phyloP scores from a whole-genome alignment of 2,888 invertebrate genomes.

The Microplitis manilae region DNA sequence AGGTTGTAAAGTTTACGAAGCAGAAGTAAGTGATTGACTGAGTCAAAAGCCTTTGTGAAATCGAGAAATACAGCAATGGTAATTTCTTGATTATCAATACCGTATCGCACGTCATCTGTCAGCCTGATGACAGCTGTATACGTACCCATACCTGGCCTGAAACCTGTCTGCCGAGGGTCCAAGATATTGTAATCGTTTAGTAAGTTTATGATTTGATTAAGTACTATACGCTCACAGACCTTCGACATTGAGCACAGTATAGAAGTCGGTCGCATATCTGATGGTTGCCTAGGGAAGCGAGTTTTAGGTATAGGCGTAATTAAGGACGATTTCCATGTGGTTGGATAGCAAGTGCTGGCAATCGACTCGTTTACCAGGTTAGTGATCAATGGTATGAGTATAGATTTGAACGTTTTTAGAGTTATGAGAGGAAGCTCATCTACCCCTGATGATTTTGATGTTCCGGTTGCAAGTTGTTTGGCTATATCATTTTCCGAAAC shows the following conservation, averaged over 20 bases:
- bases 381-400: too few relatives aligned
- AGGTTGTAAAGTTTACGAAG: too few relatives aligned
- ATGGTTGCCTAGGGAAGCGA: not conserved
- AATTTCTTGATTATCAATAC: too few relatives aligned
- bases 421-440: too few relatives aligned
- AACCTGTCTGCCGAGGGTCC: constrained; percentile 20
- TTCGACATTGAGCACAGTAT: not conserved
- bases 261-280: not conserved
- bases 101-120: constrained; percentile 19
- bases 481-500: too few relatives aligned
- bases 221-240: not conserved
- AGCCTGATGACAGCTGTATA: constrained; percentile 27
- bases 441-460: too few relatives aligned
- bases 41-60: too few relatives aligned
- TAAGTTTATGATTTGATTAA: not conserved
- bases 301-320: not conserved
- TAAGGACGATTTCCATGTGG: not conserved
- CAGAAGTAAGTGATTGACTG: too few relatives aligned
- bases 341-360: not conserved
- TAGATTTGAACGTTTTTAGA: too few relatives aligned
- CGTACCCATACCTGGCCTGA: constrained; percentile 25
- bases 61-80: too few relatives aligned
- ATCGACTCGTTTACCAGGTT: not conserved
- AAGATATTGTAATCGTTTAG: not conserved
- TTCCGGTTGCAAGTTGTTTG: too few relatives aligned